A percentile compares a stretch with the other conserved stretches of the same genome.
These are phyloP conservation scores for Magallana ariakensis DNA, from an alignment of 1,140 invertebrate genomes.

Conservation along the genomic window DNA sequence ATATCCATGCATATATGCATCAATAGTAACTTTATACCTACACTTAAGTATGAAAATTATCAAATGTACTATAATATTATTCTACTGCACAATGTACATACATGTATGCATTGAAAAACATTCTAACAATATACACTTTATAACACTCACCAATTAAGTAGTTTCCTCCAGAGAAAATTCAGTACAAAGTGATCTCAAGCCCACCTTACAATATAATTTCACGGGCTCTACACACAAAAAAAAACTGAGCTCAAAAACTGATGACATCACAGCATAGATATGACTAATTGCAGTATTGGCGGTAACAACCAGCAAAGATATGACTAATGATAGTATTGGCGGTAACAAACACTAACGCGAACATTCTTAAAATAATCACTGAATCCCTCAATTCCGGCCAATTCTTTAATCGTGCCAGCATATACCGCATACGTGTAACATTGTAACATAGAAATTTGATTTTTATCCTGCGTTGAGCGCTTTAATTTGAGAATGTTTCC, in stretches of 20 bases:
- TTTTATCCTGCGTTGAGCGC: too few relatives aligned
- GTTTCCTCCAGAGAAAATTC: background rate
- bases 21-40: background rate
- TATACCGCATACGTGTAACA: too few relatives aligned
- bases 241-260: too few relatives aligned
- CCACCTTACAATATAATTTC: background rate
- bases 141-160: background rate
- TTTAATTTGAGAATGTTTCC: too few relatives aligned
- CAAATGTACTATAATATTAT: background rate
- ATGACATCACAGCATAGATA: background rate
- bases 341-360: too few relatives aligned
- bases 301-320: background rate
- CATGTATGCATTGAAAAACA: background rate
- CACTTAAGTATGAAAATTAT: background rate
- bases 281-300: too few relatives aligned
- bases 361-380: too few relatives aligned
- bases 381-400: too few relatives aligned
- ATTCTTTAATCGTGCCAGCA: too few relatives aligned
- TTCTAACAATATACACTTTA: background rate
- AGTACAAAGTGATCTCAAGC: background rate
- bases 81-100: background rate
- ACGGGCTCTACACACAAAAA: too few relatives aligned
- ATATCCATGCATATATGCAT: background rate
- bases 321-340: background rate
- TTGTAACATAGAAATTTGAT: too few relatives aligned